Evolutionary conservation across 1,140 invertebrate genomes (phyloP), one percentile per base, ranked within the genome.

Genomic region (Olivierus martensii): DNA sequence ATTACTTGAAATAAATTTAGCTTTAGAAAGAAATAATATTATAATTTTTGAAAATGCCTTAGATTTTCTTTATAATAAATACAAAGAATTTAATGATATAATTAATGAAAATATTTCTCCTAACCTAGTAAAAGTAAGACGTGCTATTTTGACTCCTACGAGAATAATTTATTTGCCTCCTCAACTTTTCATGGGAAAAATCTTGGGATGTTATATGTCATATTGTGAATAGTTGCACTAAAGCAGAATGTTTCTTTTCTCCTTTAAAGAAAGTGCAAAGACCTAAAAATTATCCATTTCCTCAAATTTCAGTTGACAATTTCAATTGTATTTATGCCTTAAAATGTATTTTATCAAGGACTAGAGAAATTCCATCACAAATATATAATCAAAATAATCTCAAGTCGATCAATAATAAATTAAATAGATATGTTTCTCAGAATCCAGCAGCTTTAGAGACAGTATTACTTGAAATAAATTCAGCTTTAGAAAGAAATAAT

Each of bases 81-180:
- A 43, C 21, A 18, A 22, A 18, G 17, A 18, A 6, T 22, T 43
- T 22, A 9, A 18, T 43, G 41, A 43, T 1, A 9, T 6, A 1
- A 9, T 2, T 9, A 18, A 17, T 22, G 17, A 9, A 17, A 17
- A 43, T 43, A 43, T 4, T 21, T 6, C 7, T 12, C 3, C 46
- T 46, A 15, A 15, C 21, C 39, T 3, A 37, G 7, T 53, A 11
- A 11, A 53, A 1, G 58, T 62, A 2, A 50, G 58, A 43, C 34
- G 61, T 28, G 11, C 15, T 14, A 36, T 0, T 9, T 11, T 15
- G 0, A 7, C 3, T 22, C n/a, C 17, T n/a, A 12, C 3, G 22
- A 49, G n/a, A 38, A 44, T 9, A 21, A 46, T 19, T 36, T 18
- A 12, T 21, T 10, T 28, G 14, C 18, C 2, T 6, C 38, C 38